Base-by-base conservation (phyloP, 2,888 invertebrate species). In the Phorcus lineatus region DNA sequence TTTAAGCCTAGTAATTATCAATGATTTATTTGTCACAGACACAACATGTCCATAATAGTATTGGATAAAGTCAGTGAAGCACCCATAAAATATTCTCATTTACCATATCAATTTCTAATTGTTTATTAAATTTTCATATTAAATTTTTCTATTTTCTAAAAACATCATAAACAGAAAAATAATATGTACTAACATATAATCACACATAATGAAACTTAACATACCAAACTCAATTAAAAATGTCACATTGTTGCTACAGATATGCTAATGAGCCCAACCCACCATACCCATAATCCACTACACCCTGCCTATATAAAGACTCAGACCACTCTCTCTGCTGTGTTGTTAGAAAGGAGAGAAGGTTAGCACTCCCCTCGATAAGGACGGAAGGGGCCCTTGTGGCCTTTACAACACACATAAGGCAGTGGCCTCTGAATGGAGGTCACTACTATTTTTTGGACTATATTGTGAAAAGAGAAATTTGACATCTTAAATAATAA, bases 341-440 rank as follows among this genome's bases (percentile, higher is more conserved):
- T 97, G 97, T 97, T 96, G 96, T 97, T 97, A 97, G 96, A 97
- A 97, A 97, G 97, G 97, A 98, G 97, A 98, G 97, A 94, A 93
- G 94, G 94, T 94, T 94, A 94, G 94, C 94, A 94, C 94, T 94
- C 94, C 94, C 94, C 97, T 97, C 96, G 97, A 97, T 97, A 97
- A 97, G 97, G 97, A 96, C 96, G 97, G 96, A 96, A 91, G 90
- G 91, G 92, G 89, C 88, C 91, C 87, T 90, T 84, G 85, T 87
- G 89, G 86, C 84, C 88, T 88, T 85, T 86, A 88, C 84, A 89
- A 89, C 88, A 90, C 90, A 90, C 88, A 88, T 87, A 84, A 89
- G 87, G 87, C 85, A 75, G 86, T 81, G 83, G 77, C 87, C 88
- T 86, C 84, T 90, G 90, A 90, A 90, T 90, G 55, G 89, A 86